Conservation (phyloP, 2,113 vertebrate genomes). For the Ibidorhyncha struthersii region DNA sequence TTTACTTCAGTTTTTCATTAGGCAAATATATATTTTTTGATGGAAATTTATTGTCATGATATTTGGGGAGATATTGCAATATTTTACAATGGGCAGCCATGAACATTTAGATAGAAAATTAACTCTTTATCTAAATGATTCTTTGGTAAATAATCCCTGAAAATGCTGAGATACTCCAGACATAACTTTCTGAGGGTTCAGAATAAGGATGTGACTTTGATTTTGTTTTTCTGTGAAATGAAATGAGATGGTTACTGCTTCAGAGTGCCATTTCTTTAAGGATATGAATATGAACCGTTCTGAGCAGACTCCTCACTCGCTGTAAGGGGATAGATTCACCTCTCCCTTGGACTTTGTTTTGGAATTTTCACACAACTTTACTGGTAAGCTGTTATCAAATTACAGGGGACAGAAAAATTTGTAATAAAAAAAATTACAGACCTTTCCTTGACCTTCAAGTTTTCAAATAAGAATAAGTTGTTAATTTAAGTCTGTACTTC, state of each 20-base stretch:
- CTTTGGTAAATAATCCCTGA: not conserved
- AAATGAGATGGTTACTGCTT: not conserved
- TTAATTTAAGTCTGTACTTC: not conserved
- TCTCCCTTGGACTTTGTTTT: not conserved
- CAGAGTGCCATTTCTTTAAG: not conserved
- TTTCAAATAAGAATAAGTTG: not conserved
- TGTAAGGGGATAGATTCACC: not conserved
- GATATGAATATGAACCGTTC: not conserved
- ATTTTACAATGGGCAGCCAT: not conserved
- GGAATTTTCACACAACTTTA: not conserved
- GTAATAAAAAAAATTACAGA: not conserved
- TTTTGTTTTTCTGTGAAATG: not conserved
- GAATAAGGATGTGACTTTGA: not conserved
- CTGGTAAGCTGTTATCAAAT: not conserved
- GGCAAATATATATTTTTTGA: not conserved
- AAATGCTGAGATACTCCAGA: not conserved
- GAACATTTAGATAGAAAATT: not conserved
- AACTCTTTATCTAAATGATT: not conserved
- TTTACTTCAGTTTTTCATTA: not conserved
- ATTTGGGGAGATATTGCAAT: not conserved
- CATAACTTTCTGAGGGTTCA: not conserved
- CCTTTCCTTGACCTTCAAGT: not conserved
- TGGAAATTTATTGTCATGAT: not conserved
- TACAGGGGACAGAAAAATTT: not conserved
- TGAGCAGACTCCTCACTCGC: not conserved